A percentile compares a stretch with the other conserved stretches of the same genome.
These are phyloP conservation scores for Cantharis flavilabris DNA, from an alignment of 2,888 invertebrate species.

Conservation along the genomic window DNA sequence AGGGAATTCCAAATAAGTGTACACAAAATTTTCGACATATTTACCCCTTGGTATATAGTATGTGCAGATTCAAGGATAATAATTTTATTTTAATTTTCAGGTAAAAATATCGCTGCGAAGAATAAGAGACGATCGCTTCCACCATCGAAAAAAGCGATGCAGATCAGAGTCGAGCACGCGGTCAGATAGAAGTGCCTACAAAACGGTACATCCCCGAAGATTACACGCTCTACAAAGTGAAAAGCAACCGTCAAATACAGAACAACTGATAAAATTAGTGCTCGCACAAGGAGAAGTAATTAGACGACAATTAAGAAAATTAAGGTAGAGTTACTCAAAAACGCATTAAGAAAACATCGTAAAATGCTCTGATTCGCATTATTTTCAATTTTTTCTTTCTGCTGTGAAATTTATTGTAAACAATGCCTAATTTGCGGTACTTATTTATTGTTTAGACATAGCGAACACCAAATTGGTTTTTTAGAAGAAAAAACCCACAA, in stretches of 20 bases:
- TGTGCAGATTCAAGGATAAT: no score
- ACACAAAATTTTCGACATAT: no score
- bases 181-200: constrained; percentile 50
- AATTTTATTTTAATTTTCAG: constrained; percentile 33
- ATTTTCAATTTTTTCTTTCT: background rate
- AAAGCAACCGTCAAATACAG: constrained; percentile 55
- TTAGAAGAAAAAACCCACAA: constrained; percentile 79
- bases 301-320: constrained; percentile 55
- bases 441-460: constrained; percentile 45
- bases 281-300: constrained; percentile 66
- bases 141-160: constrained; percentile 46
- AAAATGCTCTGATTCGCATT: background rate
- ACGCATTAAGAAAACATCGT: background rate
- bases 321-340: constrained; percentile 42
- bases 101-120: constrained; percentile 56
- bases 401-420: background rate
- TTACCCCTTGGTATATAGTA: no score
- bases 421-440: background rate
- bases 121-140: constrained; percentile 47
- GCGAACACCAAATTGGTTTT: constrained; percentile 76
- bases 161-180: constrained; percentile 51
- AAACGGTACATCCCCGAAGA: constrained; percentile 56
- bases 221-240: constrained; percentile 52
- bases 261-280: constrained; percentile 61
- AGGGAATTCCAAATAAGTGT: no score